Conservation (phyloP, 2,797 vertebrate species). For the Rhynchotus rufescens region DNA sequence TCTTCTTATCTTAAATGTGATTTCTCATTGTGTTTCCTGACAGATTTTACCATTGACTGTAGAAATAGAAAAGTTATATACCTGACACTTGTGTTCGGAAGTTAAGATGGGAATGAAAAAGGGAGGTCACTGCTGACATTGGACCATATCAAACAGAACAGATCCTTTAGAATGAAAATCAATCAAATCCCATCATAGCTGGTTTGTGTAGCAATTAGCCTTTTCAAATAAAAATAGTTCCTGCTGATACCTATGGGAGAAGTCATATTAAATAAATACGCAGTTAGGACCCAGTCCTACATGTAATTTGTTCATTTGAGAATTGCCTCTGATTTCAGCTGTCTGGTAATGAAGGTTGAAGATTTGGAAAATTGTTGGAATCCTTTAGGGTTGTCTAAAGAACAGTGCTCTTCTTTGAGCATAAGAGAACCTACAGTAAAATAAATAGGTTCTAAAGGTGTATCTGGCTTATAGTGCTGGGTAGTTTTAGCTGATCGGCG, state of each 20-base stretch:
- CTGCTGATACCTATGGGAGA: not conserved
- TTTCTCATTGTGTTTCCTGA: constrained; percentile 33
- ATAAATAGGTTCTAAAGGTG: not conserved
- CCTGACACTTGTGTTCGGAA: not conserved
- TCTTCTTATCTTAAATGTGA: constrained; percentile 34
- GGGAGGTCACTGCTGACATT: not conserved
- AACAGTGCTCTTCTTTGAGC: not conserved
- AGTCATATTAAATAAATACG: not conserved
- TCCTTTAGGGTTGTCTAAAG: not conserved
- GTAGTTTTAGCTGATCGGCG: not conserved
- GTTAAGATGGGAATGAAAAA: not conserved
- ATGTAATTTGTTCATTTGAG: not conserved
- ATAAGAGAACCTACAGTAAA: not conserved
- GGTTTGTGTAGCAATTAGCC: not conserved
- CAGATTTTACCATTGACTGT: not conserved
- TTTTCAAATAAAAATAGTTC: not conserved
- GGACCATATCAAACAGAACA: not conserved
- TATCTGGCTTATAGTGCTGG: not conserved
- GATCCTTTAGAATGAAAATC: not conserved
- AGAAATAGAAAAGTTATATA: constrained; percentile 15
- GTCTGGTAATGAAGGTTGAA: not conserved
- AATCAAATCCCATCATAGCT: not conserved
- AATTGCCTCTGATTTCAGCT: not conserved
- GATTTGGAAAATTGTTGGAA: not conserved
- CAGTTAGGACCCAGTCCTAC: not conserved